Conservation (phyloP, 2,888 invertebrate species). For the Notocelia uddmanniana region DNA sequence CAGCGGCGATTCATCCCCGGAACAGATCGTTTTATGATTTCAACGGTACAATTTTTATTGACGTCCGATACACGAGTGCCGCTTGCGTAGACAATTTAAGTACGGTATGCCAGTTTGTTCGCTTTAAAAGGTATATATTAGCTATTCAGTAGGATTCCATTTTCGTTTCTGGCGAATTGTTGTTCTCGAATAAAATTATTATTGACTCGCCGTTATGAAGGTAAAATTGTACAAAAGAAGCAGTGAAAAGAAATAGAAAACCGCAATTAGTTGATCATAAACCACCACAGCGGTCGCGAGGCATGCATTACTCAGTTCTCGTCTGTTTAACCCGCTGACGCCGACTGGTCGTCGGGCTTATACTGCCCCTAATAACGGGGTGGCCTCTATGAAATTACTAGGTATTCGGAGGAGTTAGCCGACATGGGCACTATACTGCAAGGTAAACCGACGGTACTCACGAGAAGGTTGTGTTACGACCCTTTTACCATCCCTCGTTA, state of each 20-base stretch:
- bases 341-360: slow-evolving; percentile 70
- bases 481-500: slow-evolving; percentile 70
- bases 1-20: slow-evolving; percentile 70
- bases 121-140: slow-evolving; percentile 16
- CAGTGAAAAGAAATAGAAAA: slow-evolving; percentile 23
- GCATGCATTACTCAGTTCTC: slow-evolving; percentile 67
- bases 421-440: slow-evolving; percentile 66
- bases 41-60: slow-evolving; percentile 64
- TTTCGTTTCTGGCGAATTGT: not conserved
- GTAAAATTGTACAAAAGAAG: slow-evolving; percentile 10
- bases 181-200: not conserved
- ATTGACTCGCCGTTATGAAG: not conserved
- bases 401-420: slow-evolving; percentile 68
- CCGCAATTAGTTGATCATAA: slow-evolving; percentile 44
- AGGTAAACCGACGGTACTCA: slow-evolving; percentile 71
- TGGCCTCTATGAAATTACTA: slow-evolving; percentile 73
- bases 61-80: slow-evolving; percentile 49
- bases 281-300: slow-evolving; percentile 51
- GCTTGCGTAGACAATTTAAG: slow-evolving; percentile 50
- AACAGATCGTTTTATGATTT: slow-evolving; percentile 79
- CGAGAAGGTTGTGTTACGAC: slow-evolving; percentile 70
- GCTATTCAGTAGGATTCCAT: slow-evolving; percentile 11
- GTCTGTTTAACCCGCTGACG: slow-evolving; percentile 67
- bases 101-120: slow-evolving; percentile 14
- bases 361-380: slow-evolving; percentile 75